Evolutionary conservation across 2,113 vertebrate species (phyloP).

Genomic region (Colistium nudipinnis): DNA sequence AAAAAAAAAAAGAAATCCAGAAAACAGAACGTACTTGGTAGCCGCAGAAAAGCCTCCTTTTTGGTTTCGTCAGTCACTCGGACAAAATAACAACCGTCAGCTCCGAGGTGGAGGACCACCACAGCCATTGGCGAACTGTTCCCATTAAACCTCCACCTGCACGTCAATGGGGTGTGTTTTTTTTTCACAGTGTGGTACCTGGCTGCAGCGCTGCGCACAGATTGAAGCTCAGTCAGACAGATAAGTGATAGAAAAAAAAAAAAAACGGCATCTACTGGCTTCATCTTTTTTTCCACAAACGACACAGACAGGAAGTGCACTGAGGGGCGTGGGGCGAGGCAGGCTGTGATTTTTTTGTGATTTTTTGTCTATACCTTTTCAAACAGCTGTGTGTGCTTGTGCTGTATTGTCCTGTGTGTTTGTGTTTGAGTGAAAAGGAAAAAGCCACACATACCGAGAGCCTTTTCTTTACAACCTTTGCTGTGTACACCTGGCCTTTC

Average conservation of each 20-base stretch:
- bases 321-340: constrained; percentile 19
- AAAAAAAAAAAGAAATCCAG: too few species aligned
- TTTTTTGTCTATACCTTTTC: constrained; percentile 27
- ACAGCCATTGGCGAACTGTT: neutral
- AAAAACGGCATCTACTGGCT: constrained; percentile 36
- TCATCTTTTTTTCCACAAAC: constrained; percentile 11
- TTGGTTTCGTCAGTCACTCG: constrained; percentile 18
- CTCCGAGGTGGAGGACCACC: neutral
- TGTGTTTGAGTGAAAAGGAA: constrained; percentile 25
- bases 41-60: constrained; percentile 31
- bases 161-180: constrained; percentile 37
- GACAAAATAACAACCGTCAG: constrained; percentile 7
- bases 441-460: constrained; percentile 42
- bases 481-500: constrained; percentile 41
- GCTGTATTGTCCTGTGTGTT: constrained; percentile 16
- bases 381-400: constrained; percentile 40
- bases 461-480: constrained; percentile 32
- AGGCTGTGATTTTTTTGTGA: constrained; percentile 8
- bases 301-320: constrained; percentile 15
- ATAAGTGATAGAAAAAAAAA: constrained; percentile 20
- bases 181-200: constrained; percentile 3
- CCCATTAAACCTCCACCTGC: constrained; percentile 15
- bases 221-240: constrained; percentile 39
- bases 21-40: constrained; percentile 68
- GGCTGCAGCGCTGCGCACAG: constrained; percentile 7